phyloP scores from a whole-genome alignment of 2,113 vertebrate species.

The Poecile atricapillus region DNA sequence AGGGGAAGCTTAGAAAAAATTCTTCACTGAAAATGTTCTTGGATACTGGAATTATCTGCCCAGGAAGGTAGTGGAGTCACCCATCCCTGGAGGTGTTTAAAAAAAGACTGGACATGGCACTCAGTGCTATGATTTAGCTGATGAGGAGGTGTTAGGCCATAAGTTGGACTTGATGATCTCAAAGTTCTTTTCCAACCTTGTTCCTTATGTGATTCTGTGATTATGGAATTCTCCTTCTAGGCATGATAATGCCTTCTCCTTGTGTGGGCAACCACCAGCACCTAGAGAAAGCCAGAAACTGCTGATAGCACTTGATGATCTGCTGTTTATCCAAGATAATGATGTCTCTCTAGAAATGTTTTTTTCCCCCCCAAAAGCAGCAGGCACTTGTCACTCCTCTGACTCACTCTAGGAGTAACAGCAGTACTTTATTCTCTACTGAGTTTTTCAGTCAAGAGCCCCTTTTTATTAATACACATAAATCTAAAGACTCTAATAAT shows the following conservation, averaged over 20 bases:
- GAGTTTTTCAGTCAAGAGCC: neutral
- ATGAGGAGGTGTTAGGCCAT: neutral
- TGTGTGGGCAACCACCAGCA: neutral
- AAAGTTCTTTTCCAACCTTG: neutral
- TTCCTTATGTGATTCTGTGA: neutral
- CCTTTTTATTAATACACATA: neutral
- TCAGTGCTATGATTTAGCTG: neutral
- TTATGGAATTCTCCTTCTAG: neutral
- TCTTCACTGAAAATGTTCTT: neutral
- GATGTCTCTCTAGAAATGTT: neutral
- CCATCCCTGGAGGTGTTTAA: fast-evolving
- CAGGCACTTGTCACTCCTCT: neutral
- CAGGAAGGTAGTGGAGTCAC: neutral
- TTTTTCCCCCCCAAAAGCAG: neutral
- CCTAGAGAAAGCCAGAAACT: neutral
- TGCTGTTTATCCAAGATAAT: neutral
- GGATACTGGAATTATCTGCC: neutral
- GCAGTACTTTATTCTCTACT: neutral
- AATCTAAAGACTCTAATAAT: neutral
- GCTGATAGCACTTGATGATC: neutral
- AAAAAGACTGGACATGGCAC: neutral
- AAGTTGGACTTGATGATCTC: neutral
- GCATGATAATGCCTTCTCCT: neutral
- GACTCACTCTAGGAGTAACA: neutral
- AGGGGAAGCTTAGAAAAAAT: neutral